These are phyloP conservation scores for Montipora cactus DNA, from an alignment of 64 coral and sea anemone species.

Conservation along the genomic window DNA sequence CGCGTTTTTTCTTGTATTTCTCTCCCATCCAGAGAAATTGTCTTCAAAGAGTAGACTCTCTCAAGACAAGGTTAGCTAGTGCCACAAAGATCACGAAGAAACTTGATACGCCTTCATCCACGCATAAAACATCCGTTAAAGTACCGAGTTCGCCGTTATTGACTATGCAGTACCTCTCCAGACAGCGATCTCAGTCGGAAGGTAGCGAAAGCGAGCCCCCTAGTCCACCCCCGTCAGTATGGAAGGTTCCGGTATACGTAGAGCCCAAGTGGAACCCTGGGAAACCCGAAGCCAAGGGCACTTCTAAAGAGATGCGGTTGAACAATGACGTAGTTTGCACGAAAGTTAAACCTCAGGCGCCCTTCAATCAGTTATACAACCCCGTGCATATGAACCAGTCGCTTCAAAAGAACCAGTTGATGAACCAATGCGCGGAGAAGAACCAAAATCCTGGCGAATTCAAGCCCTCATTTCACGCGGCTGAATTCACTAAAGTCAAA, in stretches of 20 bases:
- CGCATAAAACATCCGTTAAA: slow-evolving; percentile 41
- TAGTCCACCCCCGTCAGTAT: slow-evolving; percentile 98
- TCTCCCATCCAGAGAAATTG: background rate
- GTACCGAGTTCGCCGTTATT: slow-evolving; percentile 43
- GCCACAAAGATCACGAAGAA: slow-evolving; percentile 72
- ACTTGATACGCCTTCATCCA: slow-evolving; percentile 33
- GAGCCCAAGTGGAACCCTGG: slow-evolving; percentile 97
- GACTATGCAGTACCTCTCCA: slow-evolving; percentile 51
- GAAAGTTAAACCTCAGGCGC: slow-evolving; percentile 77
- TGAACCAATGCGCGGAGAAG: slow-evolving; percentile 79
- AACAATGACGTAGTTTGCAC: slow-evolving; percentile 95
- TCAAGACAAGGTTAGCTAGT: slow-evolving; percentile 23
- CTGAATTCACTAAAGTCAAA: slow-evolving; percentile 64
- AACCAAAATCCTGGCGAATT: slow-evolving; percentile 3
- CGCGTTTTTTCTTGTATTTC: background rate
- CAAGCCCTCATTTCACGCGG: slow-evolving; percentile 13
- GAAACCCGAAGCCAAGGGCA: slow-evolving; percentile 38
- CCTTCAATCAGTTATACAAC: slow-evolving; percentile 97
- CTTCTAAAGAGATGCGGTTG: slow-evolving; percentile 50
- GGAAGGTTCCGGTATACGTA: slow-evolving; percentile 99
- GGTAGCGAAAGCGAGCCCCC: slow-evolving; percentile 75
- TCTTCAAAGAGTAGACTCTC: slow-evolving; percentile 51
- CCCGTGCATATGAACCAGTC: slow-evolving; percentile 77
- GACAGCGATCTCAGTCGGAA: slow-evolving; percentile 82
- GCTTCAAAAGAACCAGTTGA: slow-evolving; percentile 95